Base-by-base conservation (phyloP, 2,888 invertebrate species). In the Cynaeus angustus region DNA sequence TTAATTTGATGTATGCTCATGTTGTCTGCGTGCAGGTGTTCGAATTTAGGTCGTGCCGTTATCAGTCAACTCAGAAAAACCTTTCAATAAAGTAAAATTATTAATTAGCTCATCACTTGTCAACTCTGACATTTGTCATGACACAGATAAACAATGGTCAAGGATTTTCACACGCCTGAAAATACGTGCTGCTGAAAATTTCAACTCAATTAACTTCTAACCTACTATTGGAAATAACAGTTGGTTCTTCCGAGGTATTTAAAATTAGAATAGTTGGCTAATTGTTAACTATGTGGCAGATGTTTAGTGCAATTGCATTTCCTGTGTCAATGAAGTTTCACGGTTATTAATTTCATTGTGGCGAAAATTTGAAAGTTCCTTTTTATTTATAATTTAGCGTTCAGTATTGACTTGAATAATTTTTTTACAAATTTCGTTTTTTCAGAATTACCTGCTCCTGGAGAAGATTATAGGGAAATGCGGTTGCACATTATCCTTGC, bases 401-500 rank as follows among this genome's bases (percentile, higher is more conserved):
- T 4, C 21, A 21, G 21, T 21, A 21, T 21, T 21, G 21, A n/a
- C n/a, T n/a, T 21, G 21, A n/a, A n/a, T n/a, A n/a, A n/a, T n/a
- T 21, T 21, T 3, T 21, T 62, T 65, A 66, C 56, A 55, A 37
- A 65, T 56, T 76, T 68, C 70, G 75, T 64, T 69, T 72, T 77
- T 78, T 77, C 73, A 75, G 76, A 66, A 78, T 76, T 68, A 61
- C 33, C 74, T 75, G 56, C 77, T 78, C 81, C 79, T 80, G 82
- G 82, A 81, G 82, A 83, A 79, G 79, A 74, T 75, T 72, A 78
- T 80, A 80, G 83, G 85, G 85, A 79, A 80, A 87, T 87, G 87
- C 86, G 85, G 83, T 85, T 86, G 80, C 82, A 81, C 77, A 82
- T 84, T 72, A 76, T 86, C 74, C 75, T 87, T 70, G 74, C 86